phyloP scores from a whole-genome alignment of 2,888 invertebrate species.

The Chalcosyrphus nemorum region DNA sequence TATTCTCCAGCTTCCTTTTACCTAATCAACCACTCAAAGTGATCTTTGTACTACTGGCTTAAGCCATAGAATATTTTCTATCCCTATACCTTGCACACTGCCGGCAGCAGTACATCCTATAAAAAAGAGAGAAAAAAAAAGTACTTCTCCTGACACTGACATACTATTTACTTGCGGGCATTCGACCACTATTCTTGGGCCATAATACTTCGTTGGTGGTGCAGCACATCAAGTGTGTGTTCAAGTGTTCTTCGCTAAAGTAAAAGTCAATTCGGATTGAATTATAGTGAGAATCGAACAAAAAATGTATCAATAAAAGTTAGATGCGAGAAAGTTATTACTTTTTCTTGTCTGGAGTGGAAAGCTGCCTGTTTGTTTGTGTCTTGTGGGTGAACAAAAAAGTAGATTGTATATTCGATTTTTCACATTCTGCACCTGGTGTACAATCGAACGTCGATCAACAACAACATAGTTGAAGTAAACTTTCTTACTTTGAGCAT shows the following conservation, averaged over 20 bases:
- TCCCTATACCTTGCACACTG: neutral
- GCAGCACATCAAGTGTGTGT: constrained; percentile 9
- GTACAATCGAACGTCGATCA: neutral
- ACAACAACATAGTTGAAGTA: neutral
- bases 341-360: constrained; percentile 13
- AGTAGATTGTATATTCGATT: constrained; percentile 4
- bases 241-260: constrained; percentile 35
- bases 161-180: neutral
- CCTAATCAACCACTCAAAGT: neutral
- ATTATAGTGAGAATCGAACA: constrained; percentile 24
- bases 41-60: neutral
- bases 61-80: too few species aligned
- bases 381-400: neutral
- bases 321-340: constrained; percentile 42
- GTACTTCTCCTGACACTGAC: neutral
- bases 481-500: neutral
- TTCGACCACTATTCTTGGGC: constrained; percentile 6
- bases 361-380: constrained; percentile 15
- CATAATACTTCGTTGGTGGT: neutral
- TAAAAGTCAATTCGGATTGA: constrained; percentile 49
- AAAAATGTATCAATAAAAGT: constrained; percentile 18
- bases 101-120: neutral
- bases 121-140: too few species aligned
- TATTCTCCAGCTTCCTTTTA: neutral
- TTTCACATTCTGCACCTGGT: neutral